Base-by-base conservation (phyloP, 1,140 invertebrate species). In the Drosophila watanabei region DNA sequence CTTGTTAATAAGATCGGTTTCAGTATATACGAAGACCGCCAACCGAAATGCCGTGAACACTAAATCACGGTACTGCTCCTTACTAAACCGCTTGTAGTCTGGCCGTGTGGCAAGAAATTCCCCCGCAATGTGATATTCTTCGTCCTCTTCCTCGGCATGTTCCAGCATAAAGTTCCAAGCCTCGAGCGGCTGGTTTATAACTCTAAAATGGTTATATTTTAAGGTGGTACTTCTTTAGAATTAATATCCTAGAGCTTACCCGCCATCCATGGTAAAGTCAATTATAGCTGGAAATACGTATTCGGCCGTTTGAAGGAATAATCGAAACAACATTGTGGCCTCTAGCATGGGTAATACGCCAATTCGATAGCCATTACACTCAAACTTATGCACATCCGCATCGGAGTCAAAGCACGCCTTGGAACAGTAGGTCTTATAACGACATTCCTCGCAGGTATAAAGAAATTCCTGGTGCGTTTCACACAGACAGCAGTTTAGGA, bases 301-400 rank as follows among this genome's bases (percentile, higher is more conserved):
- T 18, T 81, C 58, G 9, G 58, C 48, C 28, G 72, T 24, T 30
- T 68, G 28, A 14, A 77, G 5, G 54, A 84, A 84, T 11, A 65
- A 56, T 37, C 78, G 56, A 39, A 72, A 81, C 18, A 84, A 30
- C 0, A 75, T 39, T 9, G 54, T 28, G 1, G 58, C 54, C 28
- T 84, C 77, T 14, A 84, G 43, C 71, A 85, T 72, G n/a, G 59
- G 82, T 68, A 84, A 65, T 7, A 84, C 3, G 9, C 77, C 82
- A 68, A 85, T 77, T 52, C 52, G 51, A 28, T 61, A 85, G 8
- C 71, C 78, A 48, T 49, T 35, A 5, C 82, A 84, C 35, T 84
- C 82, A 54, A 18, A 10, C 35, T 51, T 6, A 11, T 84, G 82
- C 1, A 28, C 37, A 14, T 28, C 35, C 13, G 16, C 37, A 58